Base-by-base conservation (phyloP, 2,888 invertebrate genomes). In the Ornithoptera alexandrae region DNA sequence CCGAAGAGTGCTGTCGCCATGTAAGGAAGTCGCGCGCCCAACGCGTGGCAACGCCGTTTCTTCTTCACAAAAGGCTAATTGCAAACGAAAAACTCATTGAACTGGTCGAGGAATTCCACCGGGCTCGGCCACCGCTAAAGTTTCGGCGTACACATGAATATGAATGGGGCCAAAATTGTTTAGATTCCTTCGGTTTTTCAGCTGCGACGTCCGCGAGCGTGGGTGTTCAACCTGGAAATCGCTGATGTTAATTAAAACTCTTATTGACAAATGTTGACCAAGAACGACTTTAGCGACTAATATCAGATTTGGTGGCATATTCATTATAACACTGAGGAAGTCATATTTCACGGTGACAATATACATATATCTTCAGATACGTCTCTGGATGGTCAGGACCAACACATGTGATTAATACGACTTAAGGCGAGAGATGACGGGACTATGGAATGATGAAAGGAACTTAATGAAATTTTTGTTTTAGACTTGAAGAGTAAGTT, bases 111-210 rank as follows among this genome's bases (percentile, higher is more conserved):
- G 89, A 85, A 90, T 89, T 84, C 81, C 70, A 79, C 81, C 79
- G 74, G 72, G 80, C 84, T 82, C 84, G 88, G 87, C 85, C 86
- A 84, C 88, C 87, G 80, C 77, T 85, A 83, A 84, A 85, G 87
- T 84, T 86, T 87, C 87, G 81, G 81, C 81, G 77, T 83, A 84
- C 79, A 71, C 81, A 87, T 88, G 85, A 86, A 89, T 89, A 88
- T 87, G 86, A 81, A 88, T 84, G 79, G 78, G 74, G 76, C 77
- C 78, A 76, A 81, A 83, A 86, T 88, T 78, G 84, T 81, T 88
- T 82, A 84, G 82, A 88, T 87, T 84, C 80, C 79, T 77, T 74
- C 73, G 78, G 79, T 83, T 81, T 81, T 79, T 62, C n/a, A 77
- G 76, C 75, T 72, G 74, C 77, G 78, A 78, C 75, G 75, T 73